Conservation (phyloP, 2,113 vertebrate genomes). For the Elachura formosa region DNA sequence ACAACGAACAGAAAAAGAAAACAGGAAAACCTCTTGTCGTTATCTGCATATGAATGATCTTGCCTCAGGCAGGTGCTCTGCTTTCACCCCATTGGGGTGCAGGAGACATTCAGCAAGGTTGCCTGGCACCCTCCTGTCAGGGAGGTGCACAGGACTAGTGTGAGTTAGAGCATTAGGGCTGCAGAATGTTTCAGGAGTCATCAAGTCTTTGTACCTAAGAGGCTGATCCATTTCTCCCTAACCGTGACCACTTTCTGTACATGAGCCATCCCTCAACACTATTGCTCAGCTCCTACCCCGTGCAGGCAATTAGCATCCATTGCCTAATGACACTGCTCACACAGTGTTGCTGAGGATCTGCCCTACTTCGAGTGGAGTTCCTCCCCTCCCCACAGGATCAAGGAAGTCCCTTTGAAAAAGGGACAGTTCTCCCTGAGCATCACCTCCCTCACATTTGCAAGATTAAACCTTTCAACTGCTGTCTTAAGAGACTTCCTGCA, state of each 20-base stretch:
- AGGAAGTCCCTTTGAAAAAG: background rate
- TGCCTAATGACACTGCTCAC: background rate
- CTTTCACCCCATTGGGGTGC: background rate
- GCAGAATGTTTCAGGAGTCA: background rate
- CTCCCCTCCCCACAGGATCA: background rate
- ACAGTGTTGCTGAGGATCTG: background rate
- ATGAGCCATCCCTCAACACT: background rate
- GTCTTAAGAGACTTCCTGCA: background rate
- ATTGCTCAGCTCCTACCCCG: background rate
- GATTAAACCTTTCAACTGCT: background rate
- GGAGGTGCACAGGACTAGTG: background rate
- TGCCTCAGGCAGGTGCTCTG: background rate
- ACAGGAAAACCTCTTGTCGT: background rate
- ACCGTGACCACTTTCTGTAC: background rate
- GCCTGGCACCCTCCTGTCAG: background rate
- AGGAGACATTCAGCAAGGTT: rapidly evolving
- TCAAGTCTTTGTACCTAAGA: background rate
- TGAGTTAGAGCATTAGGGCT: background rate
- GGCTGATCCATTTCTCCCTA: background rate
- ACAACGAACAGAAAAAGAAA: background rate
- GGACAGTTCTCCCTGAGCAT: background rate
- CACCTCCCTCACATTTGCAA: background rate
- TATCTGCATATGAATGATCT: background rate
- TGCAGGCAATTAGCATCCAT: background rate
- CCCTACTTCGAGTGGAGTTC: background rate